A percentile compares a stretch with the other conserved stretches of the same genome.
phyloP scores from a whole-genome alignment of 2,113 vertebrate species.

The Phrynosoma platyrhinos region DNA sequence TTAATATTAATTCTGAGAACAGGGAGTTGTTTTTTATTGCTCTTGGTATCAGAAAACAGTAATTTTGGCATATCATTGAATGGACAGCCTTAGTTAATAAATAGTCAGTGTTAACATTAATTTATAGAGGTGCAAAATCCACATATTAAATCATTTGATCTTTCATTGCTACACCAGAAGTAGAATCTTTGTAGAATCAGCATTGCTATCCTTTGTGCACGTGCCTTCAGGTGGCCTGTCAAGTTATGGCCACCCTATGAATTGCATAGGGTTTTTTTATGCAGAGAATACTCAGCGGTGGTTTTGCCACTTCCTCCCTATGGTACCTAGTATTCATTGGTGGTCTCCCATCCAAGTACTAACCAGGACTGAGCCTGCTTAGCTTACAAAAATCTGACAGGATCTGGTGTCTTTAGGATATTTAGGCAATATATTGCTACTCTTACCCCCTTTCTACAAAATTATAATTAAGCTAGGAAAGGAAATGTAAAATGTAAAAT shows the following conservation, averaged over 20 bases:
- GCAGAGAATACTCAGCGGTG: too few species aligned
- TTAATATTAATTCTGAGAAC: slow-evolving; percentile 12
- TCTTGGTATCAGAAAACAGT: background rate
- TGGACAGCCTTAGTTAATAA: background rate
- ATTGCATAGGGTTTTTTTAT: too few species aligned
- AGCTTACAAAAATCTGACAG: too few species aligned
- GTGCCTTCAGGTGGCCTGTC: too few species aligned
- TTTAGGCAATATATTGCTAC: too few species aligned
- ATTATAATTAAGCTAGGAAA: background rate
- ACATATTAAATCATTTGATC: background rate
- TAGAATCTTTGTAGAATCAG: slow-evolving; percentile 21
- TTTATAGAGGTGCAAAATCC: background rate
- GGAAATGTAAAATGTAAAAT: too few species aligned
- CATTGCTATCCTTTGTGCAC: background rate
- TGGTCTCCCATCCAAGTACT: too few species aligned
- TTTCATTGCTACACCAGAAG: background rate
- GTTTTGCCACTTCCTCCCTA: too few species aligned
- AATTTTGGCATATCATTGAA: background rate
- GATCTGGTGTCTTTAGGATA: too few species aligned
- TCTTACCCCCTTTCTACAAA: background rate
- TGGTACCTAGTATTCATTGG: too few species aligned
- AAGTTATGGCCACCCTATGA: too few species aligned
- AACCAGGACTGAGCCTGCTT: too few species aligned
- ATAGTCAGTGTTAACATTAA: background rate
- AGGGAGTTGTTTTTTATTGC: background rate